phyloP scores from a whole-genome alignment of 2,797 vertebrate genomes.

The Cheirogaleus major region DNA sequence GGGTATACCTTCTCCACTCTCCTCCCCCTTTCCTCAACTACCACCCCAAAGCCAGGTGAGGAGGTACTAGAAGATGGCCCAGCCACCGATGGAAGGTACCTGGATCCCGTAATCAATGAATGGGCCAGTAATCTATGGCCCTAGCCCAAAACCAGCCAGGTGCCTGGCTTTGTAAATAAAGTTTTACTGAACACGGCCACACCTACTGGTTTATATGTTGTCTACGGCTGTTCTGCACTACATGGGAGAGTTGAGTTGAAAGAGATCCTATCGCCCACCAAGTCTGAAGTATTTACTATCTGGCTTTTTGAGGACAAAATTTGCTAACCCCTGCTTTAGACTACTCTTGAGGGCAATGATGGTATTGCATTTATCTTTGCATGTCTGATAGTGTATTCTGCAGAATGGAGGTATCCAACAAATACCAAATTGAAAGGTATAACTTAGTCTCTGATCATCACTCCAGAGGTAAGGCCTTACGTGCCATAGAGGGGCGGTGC shows the following conservation, averaged over 20 bases:
- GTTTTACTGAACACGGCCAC: neutral
- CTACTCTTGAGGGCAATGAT: neutral
- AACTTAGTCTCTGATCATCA: conserved; percentile 1
- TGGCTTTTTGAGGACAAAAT: neutral
- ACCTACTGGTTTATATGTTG: neutral
- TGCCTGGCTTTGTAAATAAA: neutral
- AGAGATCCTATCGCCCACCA: neutral
- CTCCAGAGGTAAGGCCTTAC: neutral
- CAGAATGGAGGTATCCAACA: neutral
- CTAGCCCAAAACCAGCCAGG: neutral
- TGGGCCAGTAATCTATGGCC: neutral
- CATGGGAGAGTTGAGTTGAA: neutral
- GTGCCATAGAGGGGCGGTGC: neutral
- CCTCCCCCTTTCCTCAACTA: neutral
- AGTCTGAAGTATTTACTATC: neutral
- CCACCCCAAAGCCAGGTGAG: neutral
- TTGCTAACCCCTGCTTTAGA: neutral
- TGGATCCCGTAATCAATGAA: neutral
- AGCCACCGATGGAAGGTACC: neutral
- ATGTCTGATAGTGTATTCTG: neutral
- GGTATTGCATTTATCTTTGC: neutral
- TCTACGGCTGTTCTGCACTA: neutral
- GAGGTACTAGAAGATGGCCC: neutral
- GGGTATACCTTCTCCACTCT: neutral
- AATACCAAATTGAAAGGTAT: neutral